A percentile compares a stretch with the other conserved stretches of the same genome.
Evolutionary conservation across 1,140 invertebrate species (phyloP).

Genomic region (Linepithema humile): DNA sequence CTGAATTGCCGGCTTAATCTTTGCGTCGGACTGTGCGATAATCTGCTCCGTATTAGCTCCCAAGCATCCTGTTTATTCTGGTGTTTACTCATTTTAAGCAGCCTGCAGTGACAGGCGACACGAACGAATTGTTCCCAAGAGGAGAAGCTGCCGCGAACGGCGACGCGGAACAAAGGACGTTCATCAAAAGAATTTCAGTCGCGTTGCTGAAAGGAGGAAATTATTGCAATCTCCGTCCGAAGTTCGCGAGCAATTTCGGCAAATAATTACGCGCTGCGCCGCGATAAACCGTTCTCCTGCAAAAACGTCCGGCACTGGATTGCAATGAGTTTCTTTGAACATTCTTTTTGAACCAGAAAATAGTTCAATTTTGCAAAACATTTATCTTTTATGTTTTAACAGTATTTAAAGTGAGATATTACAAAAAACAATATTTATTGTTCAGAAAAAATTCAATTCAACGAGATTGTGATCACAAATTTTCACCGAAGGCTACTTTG

Average conservation of each 20-base stretch:
- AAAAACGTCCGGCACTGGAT: conserved; percentile 2
- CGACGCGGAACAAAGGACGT: conserved; percentile 43
- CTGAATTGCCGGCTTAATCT: background rate
- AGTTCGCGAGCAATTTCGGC: conserved; percentile 43
- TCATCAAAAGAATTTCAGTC: conserved; percentile 18
- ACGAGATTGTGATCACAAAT: too few relatives aligned
- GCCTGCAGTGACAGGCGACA: conserved; percentile 24
- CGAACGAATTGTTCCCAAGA: conserved; percentile 24
- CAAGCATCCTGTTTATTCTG: conserved; percentile 10
- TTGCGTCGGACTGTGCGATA: background rate
- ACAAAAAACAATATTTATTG: too few relatives aligned
- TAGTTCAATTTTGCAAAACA: background rate
- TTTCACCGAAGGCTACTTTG: too few relatives aligned
- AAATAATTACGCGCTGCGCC: conserved; percentile 45
- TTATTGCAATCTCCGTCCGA: conserved; percentile 51
- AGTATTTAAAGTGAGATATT: too few relatives aligned
- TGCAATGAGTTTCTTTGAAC: background rate
- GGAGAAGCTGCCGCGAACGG: background rate
- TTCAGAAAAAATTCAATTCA: too few relatives aligned
- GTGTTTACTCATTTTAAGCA: conserved; percentile 44
- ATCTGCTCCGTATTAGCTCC: background rate
- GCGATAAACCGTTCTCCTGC: conserved; percentile 4
- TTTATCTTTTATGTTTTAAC: background rate
- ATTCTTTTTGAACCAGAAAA: background rate
- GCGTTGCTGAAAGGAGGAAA: conserved; percentile 18